Evolutionary conservation across 1,140 invertebrate species (phyloP), one percentile per base, ranked within the genome.

Genomic region (Melipona quadrifasciata): DNA sequence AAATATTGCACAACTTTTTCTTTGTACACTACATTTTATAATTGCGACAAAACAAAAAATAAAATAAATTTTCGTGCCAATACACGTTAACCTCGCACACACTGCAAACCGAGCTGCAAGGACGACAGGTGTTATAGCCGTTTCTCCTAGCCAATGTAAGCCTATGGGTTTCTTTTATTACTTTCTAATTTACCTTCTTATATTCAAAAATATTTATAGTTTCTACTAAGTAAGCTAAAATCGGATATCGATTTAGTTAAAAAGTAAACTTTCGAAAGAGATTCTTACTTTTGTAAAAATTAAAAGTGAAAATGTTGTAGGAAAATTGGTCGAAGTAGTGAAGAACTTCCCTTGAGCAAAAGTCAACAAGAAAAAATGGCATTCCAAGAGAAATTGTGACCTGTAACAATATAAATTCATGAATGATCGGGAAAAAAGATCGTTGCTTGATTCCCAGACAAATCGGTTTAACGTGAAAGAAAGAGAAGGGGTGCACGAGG

Each of bases 391-490:
- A 39, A 61, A 8, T 27, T 14, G 27, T 55, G 27, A 74, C 19
- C 53, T 58, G 73, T 34, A 58, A 58, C 31, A 39, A 75, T 75
- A 21, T 57, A 75, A 75, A 76, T 64, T 61, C 51, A 76, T 76
- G 55, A 76, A 58, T 58, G 31, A 58, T 10, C 19, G 34, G 5
- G 24, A 61, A 61, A 47, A 39, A 71, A 47, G 34, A 47, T 31
- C 2, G 39, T 2, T 0, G 17, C 27, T 72, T n/a, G n/a, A 57
- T 76, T 39, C 55, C 74, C 57, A 77, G 34, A 74, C n/a, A 31
- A 2, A n/a, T 27, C 19, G 51, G 24, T 19, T 27, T n/a, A 64
- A 39, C 58, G 11, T 77, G 92, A 53, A 72, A 39, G 27, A 27
- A 57, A 76, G 6, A 82, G 11, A 67, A 27, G 34, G 11, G 31